Percentiles rank a stretch among this genome's conserved stretches.
Conservation (phyloP, 2,113 vertebrate genomes). For the Anser cygnoides region DNA sequence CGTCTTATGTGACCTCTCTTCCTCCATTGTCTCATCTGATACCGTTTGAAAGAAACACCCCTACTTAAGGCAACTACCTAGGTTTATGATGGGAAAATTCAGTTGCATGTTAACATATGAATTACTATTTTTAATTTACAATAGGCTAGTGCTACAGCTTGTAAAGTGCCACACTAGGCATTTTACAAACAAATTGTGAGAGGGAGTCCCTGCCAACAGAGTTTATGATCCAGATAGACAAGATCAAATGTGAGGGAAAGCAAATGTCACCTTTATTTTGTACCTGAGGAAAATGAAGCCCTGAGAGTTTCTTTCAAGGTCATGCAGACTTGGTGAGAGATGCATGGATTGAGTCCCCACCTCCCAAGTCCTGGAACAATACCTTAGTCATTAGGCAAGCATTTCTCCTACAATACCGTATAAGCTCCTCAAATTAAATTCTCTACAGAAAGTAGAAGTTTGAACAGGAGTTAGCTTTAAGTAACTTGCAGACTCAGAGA, state of each 20-base stretch:
- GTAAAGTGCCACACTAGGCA: background rate
- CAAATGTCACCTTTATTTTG: slow-evolving; percentile 21
- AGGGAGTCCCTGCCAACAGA: background rate
- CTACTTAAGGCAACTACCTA: background rate
- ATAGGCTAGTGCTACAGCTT: background rate
- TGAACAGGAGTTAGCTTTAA: background rate
- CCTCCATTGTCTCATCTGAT: background rate
- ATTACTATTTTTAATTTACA: slow-evolving; percentile 9
- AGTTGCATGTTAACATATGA: background rate
- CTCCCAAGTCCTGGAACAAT: background rate
- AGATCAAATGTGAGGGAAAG: background rate
- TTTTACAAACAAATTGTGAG: slow-evolving; percentile 14
- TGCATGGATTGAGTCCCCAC: background rate
- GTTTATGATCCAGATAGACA: slow-evolving; percentile 30
- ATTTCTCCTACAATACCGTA: background rate
- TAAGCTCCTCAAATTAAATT: background rate
- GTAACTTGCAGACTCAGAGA: background rate
- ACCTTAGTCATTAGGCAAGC: background rate
- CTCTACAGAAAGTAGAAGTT: background rate
- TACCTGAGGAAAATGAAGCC: background rate
- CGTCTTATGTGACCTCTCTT: background rate
- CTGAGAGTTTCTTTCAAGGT: background rate
- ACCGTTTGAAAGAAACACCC: background rate
- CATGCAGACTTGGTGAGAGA: background rate
- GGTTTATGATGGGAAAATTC: background rate